Evolutionary conservation across 2,888 invertebrate genomes (phyloP), one percentile per base, ranked within the genome.

Genomic region (Nomada goodeniana): DNA sequence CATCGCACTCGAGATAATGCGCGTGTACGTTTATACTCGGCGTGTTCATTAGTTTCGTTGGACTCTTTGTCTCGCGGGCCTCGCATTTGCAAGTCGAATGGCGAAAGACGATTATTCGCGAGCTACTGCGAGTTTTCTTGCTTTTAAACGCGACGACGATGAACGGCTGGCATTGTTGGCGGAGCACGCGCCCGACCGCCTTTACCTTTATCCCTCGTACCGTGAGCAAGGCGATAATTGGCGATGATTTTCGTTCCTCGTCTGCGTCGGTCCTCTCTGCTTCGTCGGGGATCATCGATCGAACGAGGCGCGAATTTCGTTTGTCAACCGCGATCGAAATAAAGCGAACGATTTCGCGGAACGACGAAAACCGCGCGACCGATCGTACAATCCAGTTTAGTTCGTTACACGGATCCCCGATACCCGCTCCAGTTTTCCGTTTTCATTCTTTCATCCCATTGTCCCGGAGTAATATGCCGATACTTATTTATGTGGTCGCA

Each of bases 401-500:
- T 80, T 29, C 42, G 20, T 59, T 65, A 50, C 69, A 44, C 29
- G 42, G 10, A 18, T 68, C 52, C 65, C 52, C 53, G 53, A 80
- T 23, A n/a, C 2, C 18, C 13, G 0, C 0, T 57, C 9, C 36
- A 36, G 5, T 53, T 42, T 29, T 18, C 9, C 26, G 1, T 2
- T 15, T 26, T 26, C 60, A 11, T 65, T 71, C 67, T 52, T 60
- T 57, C 59, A 74, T 78, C 63, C 67, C 67, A 78, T 78, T 64
- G 67, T 61, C 57, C 69, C n/a, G 50, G 72, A 52, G 74, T 76
- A 86, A 88, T 83, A 81, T 70, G 63, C 80, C 81, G 78, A 88
- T 88, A 83, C 74, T 88, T 88, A 86, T 88, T 86, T 86, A 86
- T 76, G 79, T 61, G 78, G 63, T 69, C 67, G 74, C 80, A 76